A percentile compares a stretch with the other conserved stretches of the same genome.
These are phyloP conservation scores for Cardiocondyla obscurior DNA, from an alignment of 1,140 invertebrate species.

Conservation along the genomic window DNA sequence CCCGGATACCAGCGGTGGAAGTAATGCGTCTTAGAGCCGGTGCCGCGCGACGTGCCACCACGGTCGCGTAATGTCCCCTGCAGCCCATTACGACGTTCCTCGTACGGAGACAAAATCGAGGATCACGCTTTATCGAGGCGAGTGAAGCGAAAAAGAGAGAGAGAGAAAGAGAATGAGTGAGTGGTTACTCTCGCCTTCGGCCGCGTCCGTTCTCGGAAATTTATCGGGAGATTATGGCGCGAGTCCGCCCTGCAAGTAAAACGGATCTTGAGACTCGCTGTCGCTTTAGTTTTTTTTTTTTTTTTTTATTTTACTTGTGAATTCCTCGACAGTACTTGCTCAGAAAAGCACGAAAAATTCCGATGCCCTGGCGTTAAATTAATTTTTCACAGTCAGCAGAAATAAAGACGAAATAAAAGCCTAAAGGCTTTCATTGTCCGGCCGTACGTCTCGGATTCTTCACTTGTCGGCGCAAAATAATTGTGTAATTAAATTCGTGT, in stretches of 20 bases:
- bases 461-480: conserved; percentile 2
- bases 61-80: conserved; percentile 54
- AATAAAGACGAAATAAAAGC: neutral
- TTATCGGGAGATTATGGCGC: conserved; percentile 27
- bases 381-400: conserved; percentile 9
- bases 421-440: neutral
- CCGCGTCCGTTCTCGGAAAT: conserved; percentile 1
- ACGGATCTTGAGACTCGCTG: neutral
- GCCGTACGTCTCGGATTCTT: neutral
- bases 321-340: neutral
- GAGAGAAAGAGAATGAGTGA: no score
- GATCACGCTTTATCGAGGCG: conserved; percentile 22
- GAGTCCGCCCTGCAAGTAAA: neutral
- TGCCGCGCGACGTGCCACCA: conserved; percentile 44
- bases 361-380: neutral
- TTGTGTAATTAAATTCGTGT: conserved; percentile 13
- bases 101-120: conserved; percentile 29
- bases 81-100: conserved; percentile 47
- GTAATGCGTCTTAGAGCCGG: conserved; percentile 80
- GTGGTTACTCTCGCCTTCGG: neutral
- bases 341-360: neutral
- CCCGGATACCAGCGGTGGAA: conserved; percentile 83
- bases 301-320: neutral
- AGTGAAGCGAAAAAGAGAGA: no score
- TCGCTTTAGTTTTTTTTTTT: neutral